A percentile compares a stretch with the other conserved stretches of the same genome.
These are phyloP conservation scores for Camelus dromedarius DNA, from an alignment of 2,113 vertebrate genomes.

Conservation along the genomic window DNA sequence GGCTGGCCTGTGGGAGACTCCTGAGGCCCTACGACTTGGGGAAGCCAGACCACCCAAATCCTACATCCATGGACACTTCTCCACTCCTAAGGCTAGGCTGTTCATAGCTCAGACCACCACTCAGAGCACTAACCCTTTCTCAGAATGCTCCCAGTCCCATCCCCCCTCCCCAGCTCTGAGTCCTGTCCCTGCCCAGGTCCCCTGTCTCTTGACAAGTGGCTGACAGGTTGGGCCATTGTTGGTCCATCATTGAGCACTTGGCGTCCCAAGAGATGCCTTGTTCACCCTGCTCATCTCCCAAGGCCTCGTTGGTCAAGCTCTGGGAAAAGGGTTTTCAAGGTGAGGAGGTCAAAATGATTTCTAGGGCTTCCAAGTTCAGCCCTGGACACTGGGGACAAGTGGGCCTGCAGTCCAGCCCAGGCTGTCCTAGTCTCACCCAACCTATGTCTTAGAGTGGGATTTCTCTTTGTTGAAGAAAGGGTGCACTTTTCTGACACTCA, in stretches of 20 bases:
- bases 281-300: background rate
- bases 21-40: background rate
- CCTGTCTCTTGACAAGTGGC: background rate
- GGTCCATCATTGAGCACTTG: background rate
- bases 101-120: background rate
- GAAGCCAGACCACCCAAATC: background rate
- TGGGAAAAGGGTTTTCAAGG: background rate
- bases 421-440: background rate
- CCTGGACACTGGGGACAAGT: background rate
- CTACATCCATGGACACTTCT: background rate
- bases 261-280: no score
- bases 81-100: background rate
- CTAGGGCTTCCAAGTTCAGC: background rate
- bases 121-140: background rate
- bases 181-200: background rate
- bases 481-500: background rate
- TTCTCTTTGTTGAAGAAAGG: background rate
- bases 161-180: accelerated
- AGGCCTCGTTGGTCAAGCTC: background rate
- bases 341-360: background rate
- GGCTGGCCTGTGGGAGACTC: background rate
- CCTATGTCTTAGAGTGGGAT: background rate
- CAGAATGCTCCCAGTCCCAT: background rate
- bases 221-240: background rate
- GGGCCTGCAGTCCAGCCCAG: background rate